phyloP scores from a whole-genome alignment of 92 coral and sea anemone genomes.

The Muricea muricata region DNA sequence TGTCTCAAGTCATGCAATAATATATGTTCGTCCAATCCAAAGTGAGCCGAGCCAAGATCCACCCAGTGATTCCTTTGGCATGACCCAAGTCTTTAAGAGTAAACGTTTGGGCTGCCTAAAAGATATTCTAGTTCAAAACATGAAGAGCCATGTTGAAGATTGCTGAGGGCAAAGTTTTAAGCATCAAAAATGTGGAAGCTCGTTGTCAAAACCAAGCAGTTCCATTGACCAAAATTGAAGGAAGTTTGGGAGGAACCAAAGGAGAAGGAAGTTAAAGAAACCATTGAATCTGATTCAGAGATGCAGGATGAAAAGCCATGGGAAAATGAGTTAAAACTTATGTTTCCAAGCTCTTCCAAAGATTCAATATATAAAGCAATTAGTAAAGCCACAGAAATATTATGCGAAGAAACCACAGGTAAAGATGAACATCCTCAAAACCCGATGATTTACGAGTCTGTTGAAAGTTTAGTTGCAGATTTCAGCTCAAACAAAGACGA shows the following conservation, averaged over 20 bases:
- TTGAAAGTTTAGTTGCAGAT: background rate
- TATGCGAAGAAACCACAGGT: conserved; percentile 24
- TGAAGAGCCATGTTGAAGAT: conserved; percentile 34
- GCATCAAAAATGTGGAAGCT: background rate
- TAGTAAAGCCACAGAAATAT: background rate
- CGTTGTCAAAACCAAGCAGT: background rate
- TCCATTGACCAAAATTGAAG: conserved; percentile 24
- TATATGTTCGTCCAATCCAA: conserved; percentile 59
- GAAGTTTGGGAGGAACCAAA: conserved; percentile 5
- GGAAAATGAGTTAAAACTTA: conserved; percentile 20
- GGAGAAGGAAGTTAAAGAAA: too few species aligned
- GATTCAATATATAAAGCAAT: conserved; percentile 44
- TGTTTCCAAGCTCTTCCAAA: conserved; percentile 45
- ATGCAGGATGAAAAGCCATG: background rate
- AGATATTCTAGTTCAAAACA: conserved; percentile 28
- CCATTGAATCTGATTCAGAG: too few species aligned
- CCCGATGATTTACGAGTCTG: background rate
- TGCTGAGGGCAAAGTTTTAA: conserved; percentile 31
- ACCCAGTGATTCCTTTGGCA: conserved; percentile 1
- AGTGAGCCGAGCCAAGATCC: conserved; percentile 38
- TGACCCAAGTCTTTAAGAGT: conserved; percentile 15
- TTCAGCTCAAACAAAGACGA: background rate
- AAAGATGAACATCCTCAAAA: conserved; percentile 13
- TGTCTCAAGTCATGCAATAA: conserved; percentile 15
- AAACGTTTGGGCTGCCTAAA: conserved; percentile 48